These are phyloP conservation scores for Cephus cinctus DNA, from an alignment of 1,140 invertebrate genomes.

Conservation along the genomic window DNA sequence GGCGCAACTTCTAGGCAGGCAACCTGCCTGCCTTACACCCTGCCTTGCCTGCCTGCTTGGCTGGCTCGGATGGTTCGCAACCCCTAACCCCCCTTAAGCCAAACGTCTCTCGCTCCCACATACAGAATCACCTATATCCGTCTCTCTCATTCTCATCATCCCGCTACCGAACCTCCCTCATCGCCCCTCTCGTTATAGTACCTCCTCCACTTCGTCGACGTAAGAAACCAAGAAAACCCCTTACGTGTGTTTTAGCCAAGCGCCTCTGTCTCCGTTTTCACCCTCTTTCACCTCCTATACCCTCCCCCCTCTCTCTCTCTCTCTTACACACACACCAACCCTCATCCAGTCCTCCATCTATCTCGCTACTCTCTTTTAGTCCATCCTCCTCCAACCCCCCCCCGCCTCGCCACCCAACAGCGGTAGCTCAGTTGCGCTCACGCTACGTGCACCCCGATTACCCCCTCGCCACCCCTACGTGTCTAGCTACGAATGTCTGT, in stretches of 20 bases:
- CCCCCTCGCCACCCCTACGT: too few species aligned
- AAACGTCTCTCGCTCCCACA: background rate
- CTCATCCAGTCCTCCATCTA: background rate
- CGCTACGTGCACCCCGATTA: too few species aligned
- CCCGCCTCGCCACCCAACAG: background rate
- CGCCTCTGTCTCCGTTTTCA: background rate
- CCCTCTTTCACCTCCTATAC: conserved; percentile 8
- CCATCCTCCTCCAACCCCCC: background rate
- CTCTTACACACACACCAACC: conserved; percentile 1
- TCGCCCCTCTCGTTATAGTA: too few species aligned
- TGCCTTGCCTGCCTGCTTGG: background rate
- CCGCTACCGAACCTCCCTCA: background rate
- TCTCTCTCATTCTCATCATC: conserved; percentile 24
- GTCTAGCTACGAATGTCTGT: conserved; percentile 3
- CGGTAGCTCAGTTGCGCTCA: too few species aligned
- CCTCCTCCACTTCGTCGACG: conserved; percentile 11
- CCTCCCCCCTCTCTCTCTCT: background rate
- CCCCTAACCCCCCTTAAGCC: conserved; percentile 5
- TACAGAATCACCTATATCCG: background rate
- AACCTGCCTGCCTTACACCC: conserved; percentile 3
- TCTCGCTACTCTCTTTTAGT: background rate
- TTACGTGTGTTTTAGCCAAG: conserved; percentile 40
- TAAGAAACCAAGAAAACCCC: conserved; percentile 55
- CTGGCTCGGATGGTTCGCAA: background rate
- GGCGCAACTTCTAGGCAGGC: conserved; percentile 53